Base-by-base conservation (phyloP, 2,113 vertebrate genomes). In the Chaetodon trifascialis region DNA sequence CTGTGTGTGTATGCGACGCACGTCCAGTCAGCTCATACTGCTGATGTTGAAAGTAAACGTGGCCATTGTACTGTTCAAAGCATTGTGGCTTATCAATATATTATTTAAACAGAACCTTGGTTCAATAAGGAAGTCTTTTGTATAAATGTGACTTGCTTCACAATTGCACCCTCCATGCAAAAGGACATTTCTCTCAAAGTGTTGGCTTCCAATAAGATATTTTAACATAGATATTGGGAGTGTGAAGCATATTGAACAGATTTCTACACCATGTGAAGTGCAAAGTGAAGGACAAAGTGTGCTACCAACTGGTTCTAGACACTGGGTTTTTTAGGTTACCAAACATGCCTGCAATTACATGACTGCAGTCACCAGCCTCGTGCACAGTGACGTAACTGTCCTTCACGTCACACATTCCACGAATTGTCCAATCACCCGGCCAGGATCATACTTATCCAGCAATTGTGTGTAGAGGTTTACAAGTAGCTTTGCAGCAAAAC, bases 351-450 rank as follows among this genome's bases (percentile, higher is more conserved):
- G 42, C 17, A 21, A 17, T 34, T 44, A 69, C 7, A n/a, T 49
- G 64, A 2, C 14, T 46, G 21, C 69, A n/a, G 58, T 65, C 7
- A 69, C 49, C 51, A 46, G n/a, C 44, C 54, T 55, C 9, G 34
- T 60, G 46, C 23, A 7, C 25, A 9, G 11, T 83, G 82, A 83
- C 38, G 30, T 52, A 83, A 86, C 67, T 69, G 70, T 59, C n/a
- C 0, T 30, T 52, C 46, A 66, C 63, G 38, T 87, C 80, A 89
- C 68, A 63, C 76, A 80, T 79, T 90, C 85, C 85, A 75, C 5
- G 2, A 0, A 56, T 44, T 70, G 23, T 76, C 60, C 68, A 81
- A 21, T 73, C 55, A 44, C 5, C 6, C 12, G 38, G 34, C 19
- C 6, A 3, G 12, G 25, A 19, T 51, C 54, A 77, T 55, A 68